Conservation (phyloP, 1,140 invertebrate species). For the Alviniconcha marisindica region DNA sequence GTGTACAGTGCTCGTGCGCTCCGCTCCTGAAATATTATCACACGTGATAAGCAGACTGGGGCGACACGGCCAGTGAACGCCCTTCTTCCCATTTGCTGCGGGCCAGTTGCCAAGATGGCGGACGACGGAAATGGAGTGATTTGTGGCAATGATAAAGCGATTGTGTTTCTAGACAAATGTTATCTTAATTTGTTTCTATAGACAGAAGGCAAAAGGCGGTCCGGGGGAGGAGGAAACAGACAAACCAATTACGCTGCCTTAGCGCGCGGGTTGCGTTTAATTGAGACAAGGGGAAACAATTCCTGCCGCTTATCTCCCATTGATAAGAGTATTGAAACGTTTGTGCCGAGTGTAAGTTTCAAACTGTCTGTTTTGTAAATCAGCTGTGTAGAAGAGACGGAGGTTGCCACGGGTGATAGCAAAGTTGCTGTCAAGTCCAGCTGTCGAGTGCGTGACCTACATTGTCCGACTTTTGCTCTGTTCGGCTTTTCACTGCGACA, state of each 20-base stretch:
- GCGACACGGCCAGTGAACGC: conserved; percentile 28
- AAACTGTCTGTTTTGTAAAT: too few relatives aligned
- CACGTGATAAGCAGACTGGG: conserved; percentile 33
- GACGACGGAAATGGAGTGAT: conserved; percentile 27
- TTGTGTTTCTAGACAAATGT: conserved; percentile 27
- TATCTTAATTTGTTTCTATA: conserved; percentile 32
- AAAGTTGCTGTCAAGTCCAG: too few relatives aligned
- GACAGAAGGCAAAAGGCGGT: background rate
- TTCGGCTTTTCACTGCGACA: too few relatives aligned
- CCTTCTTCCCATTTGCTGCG: conserved; percentile 17
- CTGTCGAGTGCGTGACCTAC: background rate
- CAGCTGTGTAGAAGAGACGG: too few relatives aligned
- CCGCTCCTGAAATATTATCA: conserved; percentile 33
- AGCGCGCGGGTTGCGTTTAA: background rate
- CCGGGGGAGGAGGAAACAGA: background rate
- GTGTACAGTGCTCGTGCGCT: conserved; percentile 7
- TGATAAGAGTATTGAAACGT: conserved; percentile 22
- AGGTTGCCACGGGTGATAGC: too few relatives aligned
- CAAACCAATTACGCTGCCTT: too few relatives aligned
- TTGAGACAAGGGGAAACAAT: conserved; percentile 22
- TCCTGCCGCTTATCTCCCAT: background rate
- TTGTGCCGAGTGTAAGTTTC: background rate
- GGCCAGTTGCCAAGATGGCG: conserved; percentile 35
- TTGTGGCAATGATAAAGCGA: conserved; percentile 13
- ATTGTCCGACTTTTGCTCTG: too few relatives aligned